A percentile compares a stretch with the other conserved stretches of the same genome.
Conservation (phyloP, 2,113 vertebrate genomes). For the Tor tambroides region DNA sequence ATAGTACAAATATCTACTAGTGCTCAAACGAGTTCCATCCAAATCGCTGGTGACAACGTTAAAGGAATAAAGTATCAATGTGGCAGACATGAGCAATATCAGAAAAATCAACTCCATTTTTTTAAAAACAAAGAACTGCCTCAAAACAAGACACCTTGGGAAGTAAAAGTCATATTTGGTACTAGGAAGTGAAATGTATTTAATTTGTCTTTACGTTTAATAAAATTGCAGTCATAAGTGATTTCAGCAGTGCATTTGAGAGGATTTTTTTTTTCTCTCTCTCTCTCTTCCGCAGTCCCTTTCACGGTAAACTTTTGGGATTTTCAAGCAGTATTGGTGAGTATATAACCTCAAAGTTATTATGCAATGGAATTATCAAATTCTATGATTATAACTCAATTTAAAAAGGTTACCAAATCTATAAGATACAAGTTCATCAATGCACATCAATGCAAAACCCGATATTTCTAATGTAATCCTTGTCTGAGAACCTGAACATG, state of each 20-base stretch:
- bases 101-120: not conserved
- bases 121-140: not conserved
- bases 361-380: no score
- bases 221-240: no score
- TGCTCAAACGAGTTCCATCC: not conserved
- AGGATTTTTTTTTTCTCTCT: no score
- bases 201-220: no score
- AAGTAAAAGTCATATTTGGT: not conserved
- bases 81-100: not conserved
- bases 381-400: no score
- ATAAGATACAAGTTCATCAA: no score
- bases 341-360: no score
- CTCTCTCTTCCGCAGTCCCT: no score
- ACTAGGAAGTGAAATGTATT: not conserved
- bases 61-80: not conserved
- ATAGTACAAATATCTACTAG: not conserved
- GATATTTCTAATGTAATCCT: not conserved
- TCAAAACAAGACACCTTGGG: not conserved
- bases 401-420: no score
- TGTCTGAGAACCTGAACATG: not conserved
- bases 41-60: not conserved
- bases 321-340: no score
- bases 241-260: no score
- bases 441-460: not conserved
- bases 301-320: no score